phyloP scores from a whole-genome alignment of 64 coral and sea anemone genomes.

The Porites australiensis region DNA sequence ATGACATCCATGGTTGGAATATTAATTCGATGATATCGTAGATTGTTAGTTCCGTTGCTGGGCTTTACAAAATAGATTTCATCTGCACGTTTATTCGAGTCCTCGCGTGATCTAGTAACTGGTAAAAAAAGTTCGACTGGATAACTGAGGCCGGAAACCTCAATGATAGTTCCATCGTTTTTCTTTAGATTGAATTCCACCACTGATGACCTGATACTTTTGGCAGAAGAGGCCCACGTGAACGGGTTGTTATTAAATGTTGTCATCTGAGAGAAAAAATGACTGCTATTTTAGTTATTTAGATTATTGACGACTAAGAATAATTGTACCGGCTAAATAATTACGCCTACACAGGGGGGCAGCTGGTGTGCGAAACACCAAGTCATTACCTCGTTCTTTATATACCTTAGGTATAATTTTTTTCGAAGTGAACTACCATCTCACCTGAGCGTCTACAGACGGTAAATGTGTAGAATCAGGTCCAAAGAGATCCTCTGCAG shows the following conservation, averaged over 20 bases:
- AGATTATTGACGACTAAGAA: too few relatives aligned
- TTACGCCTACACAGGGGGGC: too few relatives aligned
- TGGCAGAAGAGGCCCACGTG: conserved; percentile 60
- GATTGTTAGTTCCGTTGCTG: conserved; percentile 41
- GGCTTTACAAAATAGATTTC: conserved; percentile 61
- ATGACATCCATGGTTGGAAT: conserved; percentile 32
- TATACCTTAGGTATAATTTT: too few relatives aligned
- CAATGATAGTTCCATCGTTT: conserved; percentile 15
- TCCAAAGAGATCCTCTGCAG: conserved; percentile 40
- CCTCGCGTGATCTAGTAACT: conserved; percentile 1
- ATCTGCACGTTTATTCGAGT: not conserved
- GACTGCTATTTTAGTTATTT: too few relatives aligned
- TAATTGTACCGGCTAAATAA: too few relatives aligned
- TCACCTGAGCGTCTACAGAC: conserved; percentile 69
- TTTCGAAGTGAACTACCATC: not conserved
- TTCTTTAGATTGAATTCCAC: conserved; percentile 69
- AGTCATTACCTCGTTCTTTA: too few relatives aligned
- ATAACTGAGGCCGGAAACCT: conserved; percentile 42
- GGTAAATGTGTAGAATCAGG: not conserved
- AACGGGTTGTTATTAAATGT: conserved; percentile 64
- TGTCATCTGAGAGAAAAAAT: conserved; percentile 55
- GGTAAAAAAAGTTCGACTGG: conserved; percentile 74
- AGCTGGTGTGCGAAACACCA: too few relatives aligned
- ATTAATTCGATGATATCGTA: conserved; percentile 63
- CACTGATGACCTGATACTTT: conserved; percentile 35